Conservation (phyloP, 2,113 vertebrate species). For the Kryptolebias marmoratus region DNA sequence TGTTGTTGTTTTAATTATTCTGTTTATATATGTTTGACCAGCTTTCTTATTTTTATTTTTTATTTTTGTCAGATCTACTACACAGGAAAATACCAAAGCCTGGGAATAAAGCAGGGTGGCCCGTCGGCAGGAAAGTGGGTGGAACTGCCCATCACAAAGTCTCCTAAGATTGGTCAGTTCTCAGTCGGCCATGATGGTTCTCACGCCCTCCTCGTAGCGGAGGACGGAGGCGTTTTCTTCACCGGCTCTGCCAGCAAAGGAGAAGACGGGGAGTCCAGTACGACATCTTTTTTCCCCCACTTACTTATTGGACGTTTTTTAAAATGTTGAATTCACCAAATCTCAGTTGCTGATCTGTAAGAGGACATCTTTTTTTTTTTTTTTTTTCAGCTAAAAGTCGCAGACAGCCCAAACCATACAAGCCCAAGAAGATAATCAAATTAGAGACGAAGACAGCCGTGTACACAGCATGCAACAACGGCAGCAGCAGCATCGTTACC, state of each 20-base stretch:
- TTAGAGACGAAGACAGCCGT: slow-evolving; percentile 95
- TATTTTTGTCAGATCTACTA: slow-evolving; percentile 89
- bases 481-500: slow-evolving; percentile 97
- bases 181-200: slow-evolving; percentile 99
- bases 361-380: slow-evolving; percentile 6
- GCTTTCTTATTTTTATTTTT: not conserved
- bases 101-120: slow-evolving; percentile 98
- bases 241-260: slow-evolving; percentile 98
- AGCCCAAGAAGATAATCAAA: slow-evolving; percentile 99
- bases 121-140: slow-evolving; percentile 98
- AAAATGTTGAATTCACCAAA: not conserved
- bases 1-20: too few species aligned
- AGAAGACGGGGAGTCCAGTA: slow-evolving; percentile 98
- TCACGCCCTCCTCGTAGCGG: slow-evolving; percentile 94
- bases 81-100: slow-evolving; percentile 98
- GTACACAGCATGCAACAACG: slow-evolving; percentile 96
- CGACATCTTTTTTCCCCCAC: slow-evolving; percentile 30
- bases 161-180: slow-evolving; percentile 96
- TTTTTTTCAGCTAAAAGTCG: slow-evolving; percentile 91
- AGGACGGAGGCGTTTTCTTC: slow-evolving; percentile 98
- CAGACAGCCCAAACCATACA: slow-evolving; percentile 97
- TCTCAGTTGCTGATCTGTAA: not conserved
- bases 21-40: slow-evolving; percentile 1
- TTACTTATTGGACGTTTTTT: not conserved
- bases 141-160: slow-evolving; percentile 96